Percentiles rank a stretch among this genome's conserved stretches.
Conservation (phyloP, 92 coral and sea anemone genomes). For the Epizoanthus ramosus region DNA sequence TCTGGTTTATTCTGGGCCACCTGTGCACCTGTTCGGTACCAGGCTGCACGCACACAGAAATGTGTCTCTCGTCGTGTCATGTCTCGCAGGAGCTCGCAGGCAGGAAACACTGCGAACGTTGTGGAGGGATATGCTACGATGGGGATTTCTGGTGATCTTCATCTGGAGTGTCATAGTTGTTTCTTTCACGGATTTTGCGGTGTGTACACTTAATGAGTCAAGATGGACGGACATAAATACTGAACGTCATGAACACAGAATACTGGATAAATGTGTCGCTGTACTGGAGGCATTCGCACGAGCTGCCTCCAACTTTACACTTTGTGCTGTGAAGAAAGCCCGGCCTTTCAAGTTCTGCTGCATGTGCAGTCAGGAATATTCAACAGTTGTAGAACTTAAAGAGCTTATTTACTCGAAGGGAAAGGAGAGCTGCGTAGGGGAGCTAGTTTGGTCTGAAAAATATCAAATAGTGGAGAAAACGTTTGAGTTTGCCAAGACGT, state of each 20-base stretch:
- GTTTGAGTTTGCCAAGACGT: conserved; percentile 20
- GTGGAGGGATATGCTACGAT: background rate
- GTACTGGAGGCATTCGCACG: conserved; percentile 13
- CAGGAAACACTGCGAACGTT: no score
- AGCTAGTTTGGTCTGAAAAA: conserved; percentile 36
- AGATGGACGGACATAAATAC: background rate
- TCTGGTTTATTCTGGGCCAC: no score
- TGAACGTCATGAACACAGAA: background rate
- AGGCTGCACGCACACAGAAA: no score
- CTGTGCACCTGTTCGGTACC: no score
- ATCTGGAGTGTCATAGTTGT: background rate
- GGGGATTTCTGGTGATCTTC: background rate
- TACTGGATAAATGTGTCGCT: background rate
- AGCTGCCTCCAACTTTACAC: conserved; percentile 22
- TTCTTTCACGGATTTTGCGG: background rate
- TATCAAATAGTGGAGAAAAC: conserved; percentile 17
- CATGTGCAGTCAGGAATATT: conserved; percentile 29
- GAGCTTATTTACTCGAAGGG: background rate
- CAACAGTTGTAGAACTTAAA: background rate
- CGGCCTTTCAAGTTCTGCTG: conserved; percentile 41
- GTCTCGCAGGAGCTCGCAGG: no score
- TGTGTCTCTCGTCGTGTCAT: no score
- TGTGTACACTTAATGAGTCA: background rate
- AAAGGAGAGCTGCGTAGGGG: background rate
- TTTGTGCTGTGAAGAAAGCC: conserved; percentile 26